Evolutionary conservation across 2,888 invertebrate species (phyloP).

Genomic region (Aethes cnicana): DNA sequence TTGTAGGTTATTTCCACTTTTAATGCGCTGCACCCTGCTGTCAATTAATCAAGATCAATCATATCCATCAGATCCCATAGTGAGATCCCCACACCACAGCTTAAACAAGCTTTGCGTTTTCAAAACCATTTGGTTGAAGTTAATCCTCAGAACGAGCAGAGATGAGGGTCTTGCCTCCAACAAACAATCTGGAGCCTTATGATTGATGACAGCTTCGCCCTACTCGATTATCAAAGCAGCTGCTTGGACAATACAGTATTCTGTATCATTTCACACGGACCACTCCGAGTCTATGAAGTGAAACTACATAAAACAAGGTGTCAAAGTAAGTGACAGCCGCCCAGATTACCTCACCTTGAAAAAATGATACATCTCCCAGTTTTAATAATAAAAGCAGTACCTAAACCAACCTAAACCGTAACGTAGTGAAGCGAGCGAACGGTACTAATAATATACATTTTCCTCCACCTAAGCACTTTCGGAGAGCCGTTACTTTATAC

Average conservation of each 20-base stretch:
- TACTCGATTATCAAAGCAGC: conserved; percentile 9
- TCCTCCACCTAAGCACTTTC: conserved; percentile 16
- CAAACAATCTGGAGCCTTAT: conserved; percentile 10
- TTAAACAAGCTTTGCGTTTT: background rate
- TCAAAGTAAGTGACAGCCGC: background rate
- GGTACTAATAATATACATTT: conserved; percentile 20
- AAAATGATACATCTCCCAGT: conserved; percentile 1
- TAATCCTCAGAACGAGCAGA: background rate
- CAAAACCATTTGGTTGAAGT: background rate
- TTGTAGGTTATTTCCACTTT: too few species aligned
- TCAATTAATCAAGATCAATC: too few species aligned
- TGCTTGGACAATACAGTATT: background rate
- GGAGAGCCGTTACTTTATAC: conserved; percentile 15
- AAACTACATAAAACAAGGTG: too few species aligned
- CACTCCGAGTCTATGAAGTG: too few species aligned
- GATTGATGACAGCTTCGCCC: conserved; percentile 16
- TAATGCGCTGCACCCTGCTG: too few species aligned
- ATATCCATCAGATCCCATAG: too few species aligned
- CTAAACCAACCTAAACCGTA: too few species aligned
- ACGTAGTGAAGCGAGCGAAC: conserved; percentile 12
- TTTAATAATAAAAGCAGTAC: conserved; percentile 18
- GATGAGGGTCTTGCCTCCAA: background rate
- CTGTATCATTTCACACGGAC: background rate
- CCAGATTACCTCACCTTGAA: background rate
- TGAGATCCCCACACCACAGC: background rate